Percentiles rank a stretch among this genome's conserved stretches.
These are phyloP conservation scores for Sycophila texana DNA, from an alignment of 2,888 invertebrate species.

Conservation along the genomic window DNA sequence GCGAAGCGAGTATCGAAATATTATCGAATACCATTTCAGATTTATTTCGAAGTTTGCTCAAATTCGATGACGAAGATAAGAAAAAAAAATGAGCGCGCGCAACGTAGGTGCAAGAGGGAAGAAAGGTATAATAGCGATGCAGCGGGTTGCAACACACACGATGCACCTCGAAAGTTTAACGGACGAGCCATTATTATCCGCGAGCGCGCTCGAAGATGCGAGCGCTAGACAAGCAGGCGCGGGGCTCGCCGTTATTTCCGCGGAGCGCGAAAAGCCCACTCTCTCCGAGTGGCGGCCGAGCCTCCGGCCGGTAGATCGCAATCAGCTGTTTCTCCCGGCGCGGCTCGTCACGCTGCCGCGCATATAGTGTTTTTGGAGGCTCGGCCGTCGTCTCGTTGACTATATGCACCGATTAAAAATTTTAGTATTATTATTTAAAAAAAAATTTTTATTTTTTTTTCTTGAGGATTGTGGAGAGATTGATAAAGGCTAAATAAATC, in stretches of 20 bases:
- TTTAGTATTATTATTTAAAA: no score
- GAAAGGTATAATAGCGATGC: background rate
- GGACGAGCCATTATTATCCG: constrained; percentile 35
- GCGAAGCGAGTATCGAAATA: no score
- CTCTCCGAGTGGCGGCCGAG: background rate
- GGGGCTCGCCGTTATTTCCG: constrained; percentile 2
- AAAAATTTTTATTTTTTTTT: background rate
- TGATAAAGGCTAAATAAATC: no score
- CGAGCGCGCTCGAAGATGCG: constrained; percentile 34
- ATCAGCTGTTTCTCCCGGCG: constrained; percentile 29
- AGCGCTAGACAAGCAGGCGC: constrained; percentile 22
- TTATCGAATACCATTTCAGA: no score
- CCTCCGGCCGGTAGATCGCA: constrained; percentile 9
- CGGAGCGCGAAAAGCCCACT: background rate
- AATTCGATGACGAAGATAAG: no score
- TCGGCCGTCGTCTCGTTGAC: no score
- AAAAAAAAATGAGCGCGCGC: background rate
- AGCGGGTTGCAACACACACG: constrained; percentile 4
- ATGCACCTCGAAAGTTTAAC: constrained; percentile 38
- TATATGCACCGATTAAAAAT: no score
- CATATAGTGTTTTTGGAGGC: no score
- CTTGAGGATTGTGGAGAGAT: no score
- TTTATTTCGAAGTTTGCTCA: no score
- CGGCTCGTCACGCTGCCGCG: background rate
- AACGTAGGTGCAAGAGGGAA: constrained; percentile 2